Conservation (phyloP, 2,113 vertebrate species). For the Amia ocellicauda region DNA sequence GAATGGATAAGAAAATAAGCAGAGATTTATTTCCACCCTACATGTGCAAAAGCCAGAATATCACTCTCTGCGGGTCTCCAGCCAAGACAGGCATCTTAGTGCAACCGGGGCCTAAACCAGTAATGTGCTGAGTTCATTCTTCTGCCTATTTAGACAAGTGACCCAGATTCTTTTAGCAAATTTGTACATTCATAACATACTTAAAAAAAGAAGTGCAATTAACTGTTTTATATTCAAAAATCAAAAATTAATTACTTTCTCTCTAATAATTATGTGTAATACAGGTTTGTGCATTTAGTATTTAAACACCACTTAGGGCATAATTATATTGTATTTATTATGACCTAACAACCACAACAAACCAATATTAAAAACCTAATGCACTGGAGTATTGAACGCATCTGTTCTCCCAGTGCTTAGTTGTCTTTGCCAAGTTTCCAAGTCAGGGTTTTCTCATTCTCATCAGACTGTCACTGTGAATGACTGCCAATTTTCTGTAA, state of each 20-base stretch:
- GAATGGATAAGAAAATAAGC: too few relatives aligned
- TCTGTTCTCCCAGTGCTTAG: conserved; percentile 31
- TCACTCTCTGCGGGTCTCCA: background rate
- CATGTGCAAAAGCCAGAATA: background rate
- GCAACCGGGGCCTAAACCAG: too few relatives aligned
- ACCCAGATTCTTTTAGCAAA: too few relatives aligned
- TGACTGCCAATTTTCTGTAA: conserved; percentile 55
- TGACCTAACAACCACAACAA: conserved; percentile 28
- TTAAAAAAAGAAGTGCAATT: too few relatives aligned
- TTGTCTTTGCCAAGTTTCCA: conserved; percentile 31
- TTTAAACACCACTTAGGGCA: background rate
- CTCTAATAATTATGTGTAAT: background rate
- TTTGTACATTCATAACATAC: too few relatives aligned
- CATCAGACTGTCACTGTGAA: conserved; percentile 43
- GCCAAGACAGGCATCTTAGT: too few relatives aligned
- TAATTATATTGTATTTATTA: conserved; percentile 20
- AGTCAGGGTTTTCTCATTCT: conserved; percentile 28
- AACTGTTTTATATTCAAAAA: too few relatives aligned
- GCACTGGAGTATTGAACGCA: conserved; percentile 32
- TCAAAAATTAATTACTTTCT: background rate
- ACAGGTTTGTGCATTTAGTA: background rate
- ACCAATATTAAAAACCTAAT: conserved; percentile 23
- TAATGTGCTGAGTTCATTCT: too few relatives aligned
- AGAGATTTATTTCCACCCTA: too few relatives aligned
- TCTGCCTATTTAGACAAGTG: too few relatives aligned